phyloP scores from a whole-genome alignment of 1,140 invertebrate species.

The Pseudomyrmex sp. region DNA sequence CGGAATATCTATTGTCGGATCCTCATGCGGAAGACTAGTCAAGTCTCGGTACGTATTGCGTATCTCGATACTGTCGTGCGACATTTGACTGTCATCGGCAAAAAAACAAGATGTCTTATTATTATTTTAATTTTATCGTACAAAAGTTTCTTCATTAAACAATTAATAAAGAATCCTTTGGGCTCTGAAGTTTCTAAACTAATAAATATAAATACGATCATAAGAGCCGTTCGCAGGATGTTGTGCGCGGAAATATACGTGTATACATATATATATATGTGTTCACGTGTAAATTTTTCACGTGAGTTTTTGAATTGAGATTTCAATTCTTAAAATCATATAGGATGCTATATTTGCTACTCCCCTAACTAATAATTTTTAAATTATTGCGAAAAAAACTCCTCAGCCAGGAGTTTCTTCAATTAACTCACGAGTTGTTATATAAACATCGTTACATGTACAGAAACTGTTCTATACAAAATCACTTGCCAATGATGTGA shows the following conservation, averaged over 20 bases:
- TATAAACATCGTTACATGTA: neutral
- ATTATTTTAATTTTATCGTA: neutral
- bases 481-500: neutral
- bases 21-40: conserved; percentile 55
- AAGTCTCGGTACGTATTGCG: neutral
- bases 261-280: no score
- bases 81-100: neutral
- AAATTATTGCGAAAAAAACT: no score
- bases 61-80: conserved; percentile 21
- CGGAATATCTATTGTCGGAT: conserved; percentile 61
- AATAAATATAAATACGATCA: no score
- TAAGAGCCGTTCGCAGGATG: no score
- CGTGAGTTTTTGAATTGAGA: no score
- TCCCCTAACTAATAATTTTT: no score
- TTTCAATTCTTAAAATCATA: no score
- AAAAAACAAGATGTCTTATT: neutral
- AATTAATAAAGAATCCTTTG: no score
- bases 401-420: neutral
- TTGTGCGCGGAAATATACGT: no score
- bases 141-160: neutral
- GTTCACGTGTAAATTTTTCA: no score
- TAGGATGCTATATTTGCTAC: no score
- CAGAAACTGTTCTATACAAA: neutral
- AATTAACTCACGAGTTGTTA: neutral
- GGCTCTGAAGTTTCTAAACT: no score